Base-by-base conservation (phyloP, 2,797 vertebrate species). In the Luscinia megarhynchos region DNA sequence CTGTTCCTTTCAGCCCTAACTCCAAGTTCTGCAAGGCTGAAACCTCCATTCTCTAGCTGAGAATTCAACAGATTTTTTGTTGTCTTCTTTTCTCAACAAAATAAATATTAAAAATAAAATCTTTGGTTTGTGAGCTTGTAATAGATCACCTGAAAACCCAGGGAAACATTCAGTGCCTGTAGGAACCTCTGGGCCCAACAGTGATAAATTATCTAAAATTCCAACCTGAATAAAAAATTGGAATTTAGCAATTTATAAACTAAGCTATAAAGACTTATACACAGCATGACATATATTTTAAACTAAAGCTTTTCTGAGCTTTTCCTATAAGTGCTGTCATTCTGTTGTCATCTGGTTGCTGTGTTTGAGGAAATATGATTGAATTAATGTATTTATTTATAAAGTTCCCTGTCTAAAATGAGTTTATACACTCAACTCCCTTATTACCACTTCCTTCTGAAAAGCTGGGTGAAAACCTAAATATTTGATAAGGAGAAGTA, bases 1-100 rank as follows among this genome's bases (percentile, higher is more conserved):
- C 36, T 15, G 12, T 21, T 43, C 15, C 57, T 76, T 72, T 45
- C 70, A 62, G 23, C 40, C 40, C 43, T n/a, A 34, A 36, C 57
- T 61, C 40, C 46, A 32, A 27, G 12, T 64, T 51, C 26, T 40
- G 50, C 48, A 51, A 85, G 12, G 40, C 24, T 77, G 66, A 95
- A 81, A 53, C 21, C 18, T 15, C 27, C 24, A 1, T 0, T 1
- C 3, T 84, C 11, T 58, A 29, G n/a, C 0, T 36, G 67, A 51
- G 74, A 66, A 68, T 72, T 45, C 43, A 76, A 23, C 43, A 32
- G 4, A 30, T 53, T 11, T 45, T 45, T 23, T 15, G 16, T 50
- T 27, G 23, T 21, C 66, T 72, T 23, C n/a, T 78, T 91, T 89
- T 67, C 27, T 82, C 12, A 26, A 27, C 26, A 24, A 55, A 36